Evolutionary conservation across 2,113 vertebrate species (phyloP).

Genomic region (Mungos mungo): DNA sequence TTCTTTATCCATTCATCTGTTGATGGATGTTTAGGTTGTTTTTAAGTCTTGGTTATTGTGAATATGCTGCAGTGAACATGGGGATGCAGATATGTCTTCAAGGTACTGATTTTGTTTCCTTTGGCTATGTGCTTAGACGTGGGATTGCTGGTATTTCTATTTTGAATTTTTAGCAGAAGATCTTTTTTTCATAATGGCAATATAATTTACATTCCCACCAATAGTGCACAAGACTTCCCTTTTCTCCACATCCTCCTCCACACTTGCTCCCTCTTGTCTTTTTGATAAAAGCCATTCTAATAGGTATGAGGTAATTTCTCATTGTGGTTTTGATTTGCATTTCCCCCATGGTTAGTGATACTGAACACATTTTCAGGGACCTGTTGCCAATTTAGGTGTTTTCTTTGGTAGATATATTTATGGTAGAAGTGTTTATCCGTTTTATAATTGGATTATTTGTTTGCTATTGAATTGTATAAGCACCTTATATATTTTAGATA

Average conservation of each 20-base stretch:
- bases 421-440: not conserved
- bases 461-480: not conserved
- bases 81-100: not conserved
- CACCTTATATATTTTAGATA: not conserved
- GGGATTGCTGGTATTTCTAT: not conserved
- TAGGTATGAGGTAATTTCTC: not conserved
- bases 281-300: not conserved
- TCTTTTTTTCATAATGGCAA: not conserved
- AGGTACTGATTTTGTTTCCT: not conserved
- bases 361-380: not conserved
- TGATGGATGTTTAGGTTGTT: not conserved
- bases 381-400: not conserved
- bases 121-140: not conserved
- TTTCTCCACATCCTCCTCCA: not conserved
- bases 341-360: not conserved
- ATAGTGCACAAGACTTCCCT: not conserved
- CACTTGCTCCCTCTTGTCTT: not conserved
- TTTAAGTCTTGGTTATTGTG: not conserved
- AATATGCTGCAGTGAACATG: not conserved
- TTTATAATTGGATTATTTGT: not conserved
- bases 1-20: not conserved
- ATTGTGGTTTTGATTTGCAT: not conserved
- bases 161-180: not conserved
- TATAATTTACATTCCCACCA: not conserved
- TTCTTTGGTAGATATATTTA: slow-evolving; percentile 2